Evolutionary conservation across 2,888 invertebrate genomes (phyloP), one percentile per base, ranked within the genome.

Genomic region (Sinelater perroti): DNA sequence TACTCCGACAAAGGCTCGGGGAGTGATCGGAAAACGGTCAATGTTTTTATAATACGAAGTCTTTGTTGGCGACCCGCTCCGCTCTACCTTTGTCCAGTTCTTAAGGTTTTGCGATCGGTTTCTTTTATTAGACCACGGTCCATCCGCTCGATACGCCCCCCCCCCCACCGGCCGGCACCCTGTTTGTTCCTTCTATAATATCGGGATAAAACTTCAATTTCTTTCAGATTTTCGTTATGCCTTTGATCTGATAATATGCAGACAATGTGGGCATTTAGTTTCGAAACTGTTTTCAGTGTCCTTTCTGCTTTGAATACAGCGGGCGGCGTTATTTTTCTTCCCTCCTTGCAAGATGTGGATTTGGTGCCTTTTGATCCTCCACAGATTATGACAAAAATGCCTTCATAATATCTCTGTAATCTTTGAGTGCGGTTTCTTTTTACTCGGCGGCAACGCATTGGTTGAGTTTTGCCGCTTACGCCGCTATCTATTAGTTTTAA

Each of bases 11-110:
- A 70, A 67, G 67, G 69, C 65, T 65, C 44, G 67, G 71, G 70
- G 70, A 70, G 72, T 71, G 72, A 74, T 73, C 69, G 72, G 65
- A 69, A 69, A 74, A 73, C 73, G 73, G 64, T 61, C 67, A 64
- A 66, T 62, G 65, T 67, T 67, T 67, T 67, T 65, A 67, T 66
- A 63, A 53, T 58, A 58, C 63, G 61, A 62, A 63, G 60, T 63
- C 65, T 69, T 69, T 69, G 66, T 67, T 56, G 63, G 60, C 63
- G 67, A 63, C 63, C 56, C 30, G 56, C 38, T 56, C 45, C 28
- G 28, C 10, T 68, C 70, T 71, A 71, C 69, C 56, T 57, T 52
- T 57, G 57, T 57, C 57, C 51, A 44, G 38, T 49, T 49, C 56
- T 56, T 56, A 57, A 57, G 47, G 50, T 44, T 36, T 36, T 47